A percentile compares a stretch with the other conserved stretches of the same genome.
Conservation (phyloP, 2,888 invertebrate genomes). For the Eueremaeus valkanovi region DNA sequence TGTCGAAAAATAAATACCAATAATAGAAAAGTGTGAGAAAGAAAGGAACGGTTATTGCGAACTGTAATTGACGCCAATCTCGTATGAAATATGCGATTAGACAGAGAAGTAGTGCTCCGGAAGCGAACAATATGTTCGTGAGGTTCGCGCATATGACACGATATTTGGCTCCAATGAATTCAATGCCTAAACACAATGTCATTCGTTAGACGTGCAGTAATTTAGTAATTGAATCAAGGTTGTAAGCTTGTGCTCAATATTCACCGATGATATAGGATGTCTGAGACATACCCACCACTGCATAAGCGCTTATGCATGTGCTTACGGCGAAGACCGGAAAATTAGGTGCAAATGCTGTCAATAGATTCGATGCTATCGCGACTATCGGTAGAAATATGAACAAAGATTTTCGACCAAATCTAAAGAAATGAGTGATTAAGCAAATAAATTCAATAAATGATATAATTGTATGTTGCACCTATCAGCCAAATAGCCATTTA, state of each 20-base stretch:
- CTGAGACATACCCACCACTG: conserved; percentile 25
- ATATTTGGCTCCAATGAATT: too few relatives aligned
- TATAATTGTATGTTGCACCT: too few relatives aligned
- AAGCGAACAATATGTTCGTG: neutral
- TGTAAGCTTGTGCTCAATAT: neutral
- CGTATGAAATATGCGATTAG: conserved; percentile 11
- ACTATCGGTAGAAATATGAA: too few relatives aligned
- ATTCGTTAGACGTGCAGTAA: too few relatives aligned
- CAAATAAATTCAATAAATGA: too few relatives aligned
- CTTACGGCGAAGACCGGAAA: too few relatives aligned
- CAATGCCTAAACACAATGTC: neutral
- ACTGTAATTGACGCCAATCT: conserved; percentile 17
- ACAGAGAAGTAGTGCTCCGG: conserved; percentile 1
- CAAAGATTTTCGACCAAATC: too few relatives aligned
- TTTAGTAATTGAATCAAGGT: neutral
- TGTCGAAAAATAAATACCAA: conserved; percentile 15
- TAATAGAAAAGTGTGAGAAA: conserved; percentile 15
- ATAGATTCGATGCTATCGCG: too few relatives aligned
- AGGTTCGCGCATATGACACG: too few relatives aligned
- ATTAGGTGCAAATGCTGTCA: too few relatives aligned
- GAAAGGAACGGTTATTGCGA: neutral
- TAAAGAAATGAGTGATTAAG: too few relatives aligned
- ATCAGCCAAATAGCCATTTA: neutral
- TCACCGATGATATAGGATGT: conserved; percentile 30
- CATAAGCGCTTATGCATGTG: too few relatives aligned